Evolutionary conservation across 2,888 invertebrate species (phyloP), one percentile per base, ranked within the genome.

Genomic region (Dexiosoma caninum): DNA sequence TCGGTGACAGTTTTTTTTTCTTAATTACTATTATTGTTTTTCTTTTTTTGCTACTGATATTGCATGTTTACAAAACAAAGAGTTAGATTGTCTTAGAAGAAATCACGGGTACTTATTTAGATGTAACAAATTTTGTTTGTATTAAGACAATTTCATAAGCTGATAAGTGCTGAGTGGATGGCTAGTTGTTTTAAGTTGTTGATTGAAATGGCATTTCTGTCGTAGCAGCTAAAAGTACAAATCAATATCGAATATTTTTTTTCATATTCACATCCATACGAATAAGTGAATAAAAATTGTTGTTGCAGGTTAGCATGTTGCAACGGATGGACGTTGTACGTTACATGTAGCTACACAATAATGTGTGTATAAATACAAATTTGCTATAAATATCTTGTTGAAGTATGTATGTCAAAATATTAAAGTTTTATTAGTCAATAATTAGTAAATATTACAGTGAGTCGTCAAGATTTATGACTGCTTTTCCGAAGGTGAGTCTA

Each of bases 191-290:
- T 51, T 59, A 27, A 59, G 27, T 64, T 55, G 37, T 46, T 46
- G 23, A 9, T 44, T 64, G 23, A 35, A 16, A 55, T 72, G 70
- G 37, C 57, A 69, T 57, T 44, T 57, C 35, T 23, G 57, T 46
- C 19, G 44, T 23, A 32, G 42, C 30, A 21, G 82, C 85, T 87
- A 84, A 86, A 85, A 86, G 85, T 85, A 86, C 85, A 86, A 44
- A 44, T 69, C 35, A 30, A 55, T 42, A 76, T 53, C 84, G 84
- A 82, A 42, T 46, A n/a, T 77, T 51, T 23, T 23, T 49, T 35
- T 57, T 66, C 16, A 51, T 19, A 27, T 16, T 51, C 75, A 78
- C 77, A 80, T 84, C 81, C 82, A 64, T 57, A 72, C 81, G 83
- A 51, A 60, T 70, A 37, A 14, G 69, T 70, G 16, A 30, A 70